These are phyloP conservation scores for Acholoe squamosa DNA, from an alignment of 2,888 invertebrate genomes.

Conservation along the genomic window DNA sequence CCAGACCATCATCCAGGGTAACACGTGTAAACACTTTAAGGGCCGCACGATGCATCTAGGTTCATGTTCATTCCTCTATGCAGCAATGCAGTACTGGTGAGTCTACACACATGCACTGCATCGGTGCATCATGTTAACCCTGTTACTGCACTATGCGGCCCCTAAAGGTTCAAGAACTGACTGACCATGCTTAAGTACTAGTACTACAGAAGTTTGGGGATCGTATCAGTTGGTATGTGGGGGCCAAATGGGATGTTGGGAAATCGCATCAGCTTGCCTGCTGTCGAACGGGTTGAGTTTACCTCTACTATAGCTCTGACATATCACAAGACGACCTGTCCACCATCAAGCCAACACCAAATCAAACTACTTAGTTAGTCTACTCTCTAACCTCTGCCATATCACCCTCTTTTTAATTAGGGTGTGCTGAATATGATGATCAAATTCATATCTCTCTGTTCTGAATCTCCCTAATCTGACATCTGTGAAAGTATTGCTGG, in stretches of 20 bases:
- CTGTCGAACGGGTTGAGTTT: slow-evolving; percentile 28
- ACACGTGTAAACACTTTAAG: slow-evolving; percentile 5
- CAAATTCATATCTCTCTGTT: too few species aligned
- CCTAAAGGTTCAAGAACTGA: background rate
- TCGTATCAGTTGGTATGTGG: slow-evolving; percentile 18
- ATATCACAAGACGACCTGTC: slow-evolving; percentile 7
- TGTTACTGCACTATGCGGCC: too few species aligned
- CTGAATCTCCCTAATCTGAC: background rate
- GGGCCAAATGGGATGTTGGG: background rate
- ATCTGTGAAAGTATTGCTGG: background rate
- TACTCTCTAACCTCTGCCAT: background rate
- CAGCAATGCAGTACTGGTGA: too few species aligned
- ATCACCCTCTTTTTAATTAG: background rate
- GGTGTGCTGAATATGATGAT: too few species aligned
- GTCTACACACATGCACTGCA: too few species aligned
- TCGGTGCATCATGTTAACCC: too few species aligned
- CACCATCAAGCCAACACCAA: background rate
- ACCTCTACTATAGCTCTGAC: slow-evolving; percentile 46
- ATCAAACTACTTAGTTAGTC: background rate
- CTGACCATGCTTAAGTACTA: slow-evolving; percentile 9
- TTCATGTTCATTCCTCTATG: too few species aligned
- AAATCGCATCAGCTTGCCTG: background rate
- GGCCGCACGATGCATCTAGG: too few species aligned
- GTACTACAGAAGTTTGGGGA: background rate
- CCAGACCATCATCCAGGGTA: slow-evolving; percentile 25